Base-by-base conservation (phyloP, 2,888 invertebrate genomes). In the Drosophila anomelani region DNA sequence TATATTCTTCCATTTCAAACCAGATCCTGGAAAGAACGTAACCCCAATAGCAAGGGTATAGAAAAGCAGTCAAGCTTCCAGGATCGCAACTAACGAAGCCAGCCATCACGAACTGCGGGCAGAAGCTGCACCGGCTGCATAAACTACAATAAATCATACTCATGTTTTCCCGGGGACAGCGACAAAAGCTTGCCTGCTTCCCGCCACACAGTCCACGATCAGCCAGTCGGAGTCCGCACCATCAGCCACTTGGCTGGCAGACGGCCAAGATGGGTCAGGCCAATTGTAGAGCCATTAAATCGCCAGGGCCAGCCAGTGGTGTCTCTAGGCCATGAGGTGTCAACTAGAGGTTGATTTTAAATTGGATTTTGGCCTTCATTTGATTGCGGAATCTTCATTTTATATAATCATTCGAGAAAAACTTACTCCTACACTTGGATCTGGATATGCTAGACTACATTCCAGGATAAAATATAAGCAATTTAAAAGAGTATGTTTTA, bases 71-170 rank as follows among this genome's bases (percentile, higher is more conserved):
- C 29, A 44, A 51, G 32, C 43, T 61, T n/a, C 43, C 62, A 66
- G 51, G 62, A 66, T 36, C 29, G 10, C 68, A 39, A 53, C 69
- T 70, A 70, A 69, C 68, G 68, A 69, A 69, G 70, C 58, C 57
- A 60, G 36, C 44, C 72, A 63, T 73, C 73, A 73, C 73, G 73
- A 73, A 66, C 57, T 62, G 58, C 53, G 44, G 54, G 64, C 72
- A 64, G 43, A 58, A 69, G 75, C 51, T 62, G 58, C 61, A 54
- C 51, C 76, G 80, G 76, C 73, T 71, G 70, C 85, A 79, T 76
- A 76, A 78, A 82, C 85, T 76, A 60, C 66, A 82, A 89, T 89
- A 89, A 89, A 89, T 89, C 89, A 89, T 90, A 82, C 88, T 89
- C 90, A 89, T 78, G 88, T 89, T 53, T 53, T 90, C 81, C 71